A percentile compares a stretch with the other conserved stretches of the same genome.
These are phyloP conservation scores for Mungos mungo DNA, from an alignment of 2,113 vertebrate genomes.

Conservation along the genomic window DNA sequence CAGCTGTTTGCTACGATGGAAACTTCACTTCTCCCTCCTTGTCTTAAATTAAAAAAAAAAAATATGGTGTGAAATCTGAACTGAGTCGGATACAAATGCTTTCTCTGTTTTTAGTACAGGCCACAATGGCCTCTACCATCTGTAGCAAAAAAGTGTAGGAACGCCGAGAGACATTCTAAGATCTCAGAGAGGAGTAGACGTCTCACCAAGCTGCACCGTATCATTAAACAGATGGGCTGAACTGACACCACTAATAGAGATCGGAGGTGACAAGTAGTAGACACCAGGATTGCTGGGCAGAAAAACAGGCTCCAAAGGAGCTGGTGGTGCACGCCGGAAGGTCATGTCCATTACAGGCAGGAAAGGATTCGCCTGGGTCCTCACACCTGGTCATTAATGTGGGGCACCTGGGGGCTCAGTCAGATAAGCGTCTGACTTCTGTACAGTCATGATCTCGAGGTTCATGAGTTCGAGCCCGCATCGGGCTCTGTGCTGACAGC, in stretches of 20 bases:
- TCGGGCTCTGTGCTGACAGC: no score
- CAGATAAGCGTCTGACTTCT: no score
- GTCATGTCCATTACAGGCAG: no score
- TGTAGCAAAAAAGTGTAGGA: not conserved
- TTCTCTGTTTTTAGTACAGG: not conserved
- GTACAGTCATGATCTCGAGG: no score
- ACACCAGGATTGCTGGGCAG: not conserved
- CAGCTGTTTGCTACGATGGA: not conserved
- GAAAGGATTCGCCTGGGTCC: not conserved
- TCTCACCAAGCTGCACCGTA: not conserved
- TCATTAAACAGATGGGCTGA: not conserved
- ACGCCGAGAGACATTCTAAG: not conserved
- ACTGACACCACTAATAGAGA: not conserved
- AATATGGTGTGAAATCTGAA: not conserved
- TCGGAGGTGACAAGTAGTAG: not conserved
- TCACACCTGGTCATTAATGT: not conserved
- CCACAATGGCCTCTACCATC: not conserved
- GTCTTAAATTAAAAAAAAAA: not conserved
- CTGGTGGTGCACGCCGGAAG: not conserved
- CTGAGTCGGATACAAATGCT: not conserved
- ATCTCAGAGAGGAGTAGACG: not conserved
- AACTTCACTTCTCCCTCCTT: not conserved
- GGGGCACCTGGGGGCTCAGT: no score
- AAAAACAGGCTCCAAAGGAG: not conserved
- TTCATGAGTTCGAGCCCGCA: accelerated